Evolutionary conservation across 1,140 invertebrate species (phyloP).

Genomic region (Glomeris maerens): DNA sequence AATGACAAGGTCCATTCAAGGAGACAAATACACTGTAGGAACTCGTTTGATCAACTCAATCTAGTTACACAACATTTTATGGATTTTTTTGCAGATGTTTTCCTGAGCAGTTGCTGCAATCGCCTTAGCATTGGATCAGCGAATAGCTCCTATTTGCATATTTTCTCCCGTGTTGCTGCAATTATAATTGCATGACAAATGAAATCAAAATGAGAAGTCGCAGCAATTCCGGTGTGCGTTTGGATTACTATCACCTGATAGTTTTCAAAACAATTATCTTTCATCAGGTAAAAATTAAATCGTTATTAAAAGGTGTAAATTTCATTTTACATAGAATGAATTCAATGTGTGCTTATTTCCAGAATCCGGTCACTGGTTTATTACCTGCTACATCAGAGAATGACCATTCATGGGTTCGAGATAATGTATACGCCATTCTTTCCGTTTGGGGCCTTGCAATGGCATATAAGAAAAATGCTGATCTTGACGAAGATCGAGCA

Average conservation of each 20-base stretch:
- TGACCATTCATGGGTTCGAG: constrained; percentile 93
- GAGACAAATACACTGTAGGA: no score
- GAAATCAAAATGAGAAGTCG: constrained; percentile 58
- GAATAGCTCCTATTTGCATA: no score
- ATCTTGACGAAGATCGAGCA: constrained; percentile 93
- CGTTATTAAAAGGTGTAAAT: not conserved
- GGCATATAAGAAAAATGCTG: constrained; percentile 97
- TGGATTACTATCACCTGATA: constrained; percentile 88
- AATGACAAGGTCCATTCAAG: no score
- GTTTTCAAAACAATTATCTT: constrained; percentile 81
- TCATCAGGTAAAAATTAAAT: constrained; percentile 45
- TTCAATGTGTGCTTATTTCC: constrained; percentile 20
- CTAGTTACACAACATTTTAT: no score
- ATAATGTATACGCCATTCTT: constrained; percentile 94
- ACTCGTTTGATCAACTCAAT: no score
- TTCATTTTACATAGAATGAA: not conserved
- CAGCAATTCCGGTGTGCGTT: constrained; percentile 82
- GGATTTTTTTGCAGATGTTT: no score
- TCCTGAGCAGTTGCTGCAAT: no score
- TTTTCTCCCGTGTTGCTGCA: no score
- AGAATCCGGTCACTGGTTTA: constrained; percentile 88
- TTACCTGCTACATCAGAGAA: constrained; percentile 71
- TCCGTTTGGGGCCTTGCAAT: constrained; percentile 95
- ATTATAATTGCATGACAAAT: no score
- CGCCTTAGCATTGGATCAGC: no score